Percentiles rank a stretch among this genome's conserved stretches.
Evolutionary conservation across 2,888 invertebrate species (phyloP).

Genomic region (Marronus borbonicus): DNA sequence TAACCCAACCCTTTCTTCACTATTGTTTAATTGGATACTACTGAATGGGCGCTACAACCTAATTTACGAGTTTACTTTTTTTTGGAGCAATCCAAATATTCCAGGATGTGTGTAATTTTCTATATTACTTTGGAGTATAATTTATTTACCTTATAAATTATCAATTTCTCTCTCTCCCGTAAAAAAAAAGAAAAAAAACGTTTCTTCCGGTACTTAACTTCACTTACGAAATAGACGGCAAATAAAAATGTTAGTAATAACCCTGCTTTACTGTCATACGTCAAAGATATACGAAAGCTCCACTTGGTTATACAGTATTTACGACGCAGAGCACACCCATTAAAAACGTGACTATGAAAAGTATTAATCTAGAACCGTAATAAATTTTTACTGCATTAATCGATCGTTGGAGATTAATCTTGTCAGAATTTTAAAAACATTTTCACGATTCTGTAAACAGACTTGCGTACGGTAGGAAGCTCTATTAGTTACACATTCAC

Average conservation of each 20-base stretch:
- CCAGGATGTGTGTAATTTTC: too few relatives aligned
- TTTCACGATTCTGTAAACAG: too few relatives aligned
- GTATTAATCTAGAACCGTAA: slow-evolving; percentile 8
- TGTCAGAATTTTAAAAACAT: neutral
- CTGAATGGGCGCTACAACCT: too few relatives aligned
- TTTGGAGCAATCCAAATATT: too few relatives aligned
- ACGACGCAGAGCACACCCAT: neutral
- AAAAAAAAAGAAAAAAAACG: neutral
- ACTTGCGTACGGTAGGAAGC: too few relatives aligned
- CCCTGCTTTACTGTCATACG: slow-evolving; percentile 13
- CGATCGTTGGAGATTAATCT: neutral
- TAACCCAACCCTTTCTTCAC: too few relatives aligned
- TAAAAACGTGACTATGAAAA: neutral
- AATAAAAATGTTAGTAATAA: slow-evolving; percentile 13
- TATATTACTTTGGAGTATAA: too few relatives aligned
- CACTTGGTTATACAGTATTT: slow-evolving; percentile 9
- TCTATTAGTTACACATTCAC: too few relatives aligned
- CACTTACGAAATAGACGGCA: neutral
- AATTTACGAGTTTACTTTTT: too few relatives aligned
- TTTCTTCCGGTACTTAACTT: neutral
- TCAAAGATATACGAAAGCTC: slow-evolving; percentile 1
- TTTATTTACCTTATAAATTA: too few relatives aligned
- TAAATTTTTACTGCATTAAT: slow-evolving; percentile 18
- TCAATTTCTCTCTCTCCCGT: neutral
- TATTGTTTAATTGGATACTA: too few relatives aligned